These are phyloP conservation scores for Phataginus tetradactyla DNA, from an alignment of 2,797 vertebrate genomes.

Conservation along the genomic window DNA sequence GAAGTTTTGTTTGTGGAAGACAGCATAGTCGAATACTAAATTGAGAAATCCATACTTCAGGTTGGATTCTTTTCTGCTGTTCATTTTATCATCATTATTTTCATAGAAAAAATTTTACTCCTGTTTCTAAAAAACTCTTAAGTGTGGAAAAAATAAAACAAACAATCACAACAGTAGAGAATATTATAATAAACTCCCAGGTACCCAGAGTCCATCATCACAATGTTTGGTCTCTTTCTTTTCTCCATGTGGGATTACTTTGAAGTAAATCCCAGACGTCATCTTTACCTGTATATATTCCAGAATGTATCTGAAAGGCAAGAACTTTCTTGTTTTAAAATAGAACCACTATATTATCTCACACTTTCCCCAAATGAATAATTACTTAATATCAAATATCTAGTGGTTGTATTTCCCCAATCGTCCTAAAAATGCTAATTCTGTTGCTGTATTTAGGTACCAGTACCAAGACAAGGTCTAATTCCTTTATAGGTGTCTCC, in stretches of 20 bases:
- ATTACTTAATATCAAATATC: conserved; percentile 9
- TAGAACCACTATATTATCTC: neutral
- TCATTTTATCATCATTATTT: conserved; percentile 15
- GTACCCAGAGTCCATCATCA: neutral
- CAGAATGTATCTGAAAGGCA: neutral
- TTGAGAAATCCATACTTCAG: neutral
- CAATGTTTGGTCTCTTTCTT: neutral
- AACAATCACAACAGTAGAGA: neutral
- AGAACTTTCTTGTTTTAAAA: conserved; percentile 9
- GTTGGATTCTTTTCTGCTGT: neutral
- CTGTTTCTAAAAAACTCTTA: neutral
- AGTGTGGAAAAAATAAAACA: conserved; percentile 4
- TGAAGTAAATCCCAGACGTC: neutral
- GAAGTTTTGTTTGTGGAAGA: conserved; percentile 6
- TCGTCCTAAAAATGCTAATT: neutral
- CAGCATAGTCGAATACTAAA: neutral
- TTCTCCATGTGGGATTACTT: neutral
- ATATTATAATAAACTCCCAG: neutral
- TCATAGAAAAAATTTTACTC: neutral
- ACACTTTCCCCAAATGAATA: neutral
- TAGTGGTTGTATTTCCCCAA: neutral
- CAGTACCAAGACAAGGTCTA: neutral
- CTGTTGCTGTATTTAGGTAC: neutral
- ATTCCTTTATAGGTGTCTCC: neutral
- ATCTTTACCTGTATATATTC: neutral